These are phyloP conservation scores for Dendronephthya gigantea DNA, from an alignment of 64 coral and sea anemone genomes.

Conservation along the genomic window DNA sequence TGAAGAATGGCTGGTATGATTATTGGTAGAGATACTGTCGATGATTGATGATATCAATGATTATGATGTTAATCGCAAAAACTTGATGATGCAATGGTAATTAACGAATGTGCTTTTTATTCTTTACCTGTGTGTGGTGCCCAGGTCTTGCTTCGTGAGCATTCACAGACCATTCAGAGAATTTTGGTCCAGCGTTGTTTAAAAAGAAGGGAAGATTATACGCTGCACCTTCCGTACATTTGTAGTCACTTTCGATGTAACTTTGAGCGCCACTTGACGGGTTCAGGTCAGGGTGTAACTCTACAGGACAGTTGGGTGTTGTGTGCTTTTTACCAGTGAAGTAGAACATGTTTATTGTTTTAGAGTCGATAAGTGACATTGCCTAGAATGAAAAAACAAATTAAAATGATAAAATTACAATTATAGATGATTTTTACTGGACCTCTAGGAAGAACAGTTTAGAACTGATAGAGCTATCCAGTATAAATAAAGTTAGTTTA, in stretches of 20 bases:
- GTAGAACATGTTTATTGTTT: slow-evolving; percentile 48
- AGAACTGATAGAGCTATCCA: too few relatives aligned
- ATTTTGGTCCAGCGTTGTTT: slow-evolving; percentile 30
- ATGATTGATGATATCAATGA: too few relatives aligned
- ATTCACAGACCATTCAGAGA: slow-evolving; percentile 45
- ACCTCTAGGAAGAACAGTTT: too few relatives aligned
- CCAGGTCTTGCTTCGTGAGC: slow-evolving; percentile 34
- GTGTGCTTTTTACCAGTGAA: slow-evolving; percentile 47
- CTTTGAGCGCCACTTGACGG: slow-evolving; percentile 41
- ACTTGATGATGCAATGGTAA: too few relatives aligned
- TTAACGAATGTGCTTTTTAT: too few relatives aligned
- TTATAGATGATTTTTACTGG: too few relatives aligned
- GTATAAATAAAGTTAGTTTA: too few relatives aligned
- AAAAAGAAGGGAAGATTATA: slow-evolving; percentile 47
- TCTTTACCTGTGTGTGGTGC: slow-evolving; percentile 42
- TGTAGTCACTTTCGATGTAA: slow-evolving; percentile 11
- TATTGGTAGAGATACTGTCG: too few relatives aligned
- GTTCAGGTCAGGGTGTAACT: slow-evolving; percentile 33
- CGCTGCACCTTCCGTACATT: neutral
- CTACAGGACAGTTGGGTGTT: slow-evolving; percentile 46
- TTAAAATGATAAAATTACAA: too few relatives aligned
- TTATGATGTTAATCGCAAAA: too few relatives aligned
- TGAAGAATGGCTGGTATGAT: too few relatives aligned
- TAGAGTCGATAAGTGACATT: slow-evolving; percentile 41
- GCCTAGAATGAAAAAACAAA: slow-evolving; percentile 32